Evolutionary conservation across 2,888 invertebrate genomes (phyloP).

Genomic region (Belgica antarctica): DNA sequence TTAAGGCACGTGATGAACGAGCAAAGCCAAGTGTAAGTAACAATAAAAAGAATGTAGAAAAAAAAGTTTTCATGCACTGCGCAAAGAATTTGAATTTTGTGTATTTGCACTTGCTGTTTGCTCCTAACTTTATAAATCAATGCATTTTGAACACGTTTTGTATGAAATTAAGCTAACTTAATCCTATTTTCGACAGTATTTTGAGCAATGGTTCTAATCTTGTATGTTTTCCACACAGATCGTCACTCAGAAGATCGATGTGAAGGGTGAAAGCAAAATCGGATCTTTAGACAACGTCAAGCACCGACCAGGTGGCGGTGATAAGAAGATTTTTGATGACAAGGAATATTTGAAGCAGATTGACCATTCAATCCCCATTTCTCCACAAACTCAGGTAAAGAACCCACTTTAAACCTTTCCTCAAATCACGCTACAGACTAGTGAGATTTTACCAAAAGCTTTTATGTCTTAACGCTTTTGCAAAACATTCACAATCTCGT

Average conservation of each 20-base stretch:
- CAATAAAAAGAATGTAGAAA: slow-evolving; percentile 26
- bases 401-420: slow-evolving; percentile 57
- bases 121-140: not conserved
- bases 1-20: slow-evolving; percentile 44
- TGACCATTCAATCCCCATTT: slow-evolving; percentile 59
- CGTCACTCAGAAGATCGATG: slow-evolving; percentile 84
- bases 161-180: not conserved
- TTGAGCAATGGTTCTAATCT: not conserved
- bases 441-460: slow-evolving; percentile 28
- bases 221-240: slow-evolving; percentile 61
- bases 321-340: slow-evolving; percentile 91
- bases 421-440: slow-evolving; percentile 48
- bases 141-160: slow-evolving; percentile 15
- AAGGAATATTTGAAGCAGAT: slow-evolving; percentile 85
- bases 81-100: not conserved
- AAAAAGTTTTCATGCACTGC: not conserved
- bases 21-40: slow-evolving; percentile 34
- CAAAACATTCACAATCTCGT: slow-evolving; percentile 5
- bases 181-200: not conserved
- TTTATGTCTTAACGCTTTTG: slow-evolving; percentile 8
- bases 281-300: slow-evolving; percentile 85
- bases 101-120: not conserved
- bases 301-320: slow-evolving; percentile 89
- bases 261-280: slow-evolving; percentile 89
- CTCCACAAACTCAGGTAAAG: slow-evolving; percentile 60